Conservation (phyloP, 2,797 vertebrate species). For the Sphenopsis melanotis region DNA sequence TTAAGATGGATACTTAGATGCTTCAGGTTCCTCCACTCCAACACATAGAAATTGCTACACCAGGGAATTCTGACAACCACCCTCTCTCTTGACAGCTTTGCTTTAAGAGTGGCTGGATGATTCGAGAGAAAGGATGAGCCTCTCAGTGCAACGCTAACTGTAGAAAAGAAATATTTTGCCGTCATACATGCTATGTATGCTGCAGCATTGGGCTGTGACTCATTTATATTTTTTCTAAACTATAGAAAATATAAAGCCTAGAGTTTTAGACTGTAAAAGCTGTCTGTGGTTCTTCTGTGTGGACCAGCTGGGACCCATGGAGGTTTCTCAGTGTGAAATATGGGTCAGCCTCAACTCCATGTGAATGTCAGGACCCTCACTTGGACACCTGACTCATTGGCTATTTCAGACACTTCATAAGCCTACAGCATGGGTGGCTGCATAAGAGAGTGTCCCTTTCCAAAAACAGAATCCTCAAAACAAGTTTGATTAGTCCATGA, state of each 20-base stretch:
- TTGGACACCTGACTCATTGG: background rate
- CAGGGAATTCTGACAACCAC: background rate
- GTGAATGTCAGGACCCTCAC: background rate
- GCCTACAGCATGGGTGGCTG: background rate
- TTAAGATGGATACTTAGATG: background rate
- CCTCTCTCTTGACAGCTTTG: background rate
- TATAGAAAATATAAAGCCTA: background rate
- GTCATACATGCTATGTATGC: background rate
- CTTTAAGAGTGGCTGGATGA: background rate
- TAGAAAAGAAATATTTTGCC: background rate
- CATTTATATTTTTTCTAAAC: background rate
- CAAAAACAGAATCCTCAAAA: background rate
- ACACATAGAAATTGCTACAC: background rate
- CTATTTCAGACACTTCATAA: background rate
- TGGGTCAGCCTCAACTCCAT: background rate
- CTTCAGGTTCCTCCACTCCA: background rate
- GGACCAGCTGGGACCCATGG: background rate
- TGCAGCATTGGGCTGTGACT: background rate
- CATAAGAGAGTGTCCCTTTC: background rate
- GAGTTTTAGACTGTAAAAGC: background rate
- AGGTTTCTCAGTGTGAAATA: background rate
- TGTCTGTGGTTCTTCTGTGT: background rate
- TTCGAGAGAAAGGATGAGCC: background rate
- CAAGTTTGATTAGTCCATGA: background rate
- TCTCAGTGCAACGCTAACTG: background rate